Conservation (phyloP, 2,113 vertebrate genomes). For the Macquaria ambigua region DNA sequence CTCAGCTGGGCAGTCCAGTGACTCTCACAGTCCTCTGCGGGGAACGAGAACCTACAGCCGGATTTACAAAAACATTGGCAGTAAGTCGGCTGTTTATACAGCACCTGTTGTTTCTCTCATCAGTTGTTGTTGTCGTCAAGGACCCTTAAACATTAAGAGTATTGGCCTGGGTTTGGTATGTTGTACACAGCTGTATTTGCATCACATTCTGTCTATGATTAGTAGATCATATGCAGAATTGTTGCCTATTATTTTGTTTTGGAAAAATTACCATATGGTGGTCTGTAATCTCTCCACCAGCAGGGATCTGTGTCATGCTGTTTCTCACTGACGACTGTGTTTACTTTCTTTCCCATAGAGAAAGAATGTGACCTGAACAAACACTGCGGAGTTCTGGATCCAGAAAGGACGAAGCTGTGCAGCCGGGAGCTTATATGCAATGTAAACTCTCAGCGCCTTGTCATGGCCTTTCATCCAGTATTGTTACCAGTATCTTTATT, state of each 20-base stretch:
- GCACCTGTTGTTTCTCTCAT: not conserved
- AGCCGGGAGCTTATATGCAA: constrained; percentile 89
- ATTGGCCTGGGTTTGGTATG: not conserved
- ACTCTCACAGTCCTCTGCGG: constrained; percentile 64
- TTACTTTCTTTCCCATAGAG: constrained; percentile 77
- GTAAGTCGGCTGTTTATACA: constrained; percentile 32
- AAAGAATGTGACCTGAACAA: constrained; percentile 92
- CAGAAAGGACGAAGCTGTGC: constrained; percentile 89
- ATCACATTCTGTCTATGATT: too few relatives aligned
- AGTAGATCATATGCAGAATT: not conserved
- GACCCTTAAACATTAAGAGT: not conserved
- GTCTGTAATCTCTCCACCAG: not conserved
- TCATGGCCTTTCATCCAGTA: constrained; percentile 48
- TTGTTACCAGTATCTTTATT: not conserved
- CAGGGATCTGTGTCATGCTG: constrained; percentile 26
- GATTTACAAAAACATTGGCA: constrained; percentile 83
- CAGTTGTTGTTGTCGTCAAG: constrained; percentile 3
- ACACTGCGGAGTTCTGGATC: constrained; percentile 87
- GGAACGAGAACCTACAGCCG: constrained; percentile 82
- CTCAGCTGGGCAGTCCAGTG: constrained; percentile 68
- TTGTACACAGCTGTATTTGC: not conserved
- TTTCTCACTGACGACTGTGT: constrained; percentile 49
- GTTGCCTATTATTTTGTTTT: not conserved
- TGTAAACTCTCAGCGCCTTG: constrained; percentile 77
- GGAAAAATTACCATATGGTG: not conserved